phyloP scores from a whole-genome alignment of 2,113 vertebrate genomes.

The Petrocephalus microphthalmus region DNA sequence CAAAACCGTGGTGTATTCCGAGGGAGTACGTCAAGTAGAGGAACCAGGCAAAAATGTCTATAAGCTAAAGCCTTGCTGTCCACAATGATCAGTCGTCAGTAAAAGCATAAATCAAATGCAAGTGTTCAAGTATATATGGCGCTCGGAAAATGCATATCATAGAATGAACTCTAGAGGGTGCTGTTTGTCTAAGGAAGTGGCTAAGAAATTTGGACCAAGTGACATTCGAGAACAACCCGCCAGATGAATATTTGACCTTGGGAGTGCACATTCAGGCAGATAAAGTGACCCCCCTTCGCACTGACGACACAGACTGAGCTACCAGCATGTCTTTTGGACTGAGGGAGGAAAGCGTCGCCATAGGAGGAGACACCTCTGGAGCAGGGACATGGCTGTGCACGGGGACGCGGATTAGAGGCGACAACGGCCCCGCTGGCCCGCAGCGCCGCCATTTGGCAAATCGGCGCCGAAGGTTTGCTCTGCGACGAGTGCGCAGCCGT shows the following conservation, averaged over 20 bases:
- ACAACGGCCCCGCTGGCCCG: background rate
- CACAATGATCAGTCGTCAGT: background rate
- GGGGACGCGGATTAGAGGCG: background rate
- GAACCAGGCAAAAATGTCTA: background rate
- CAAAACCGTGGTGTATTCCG: background rate
- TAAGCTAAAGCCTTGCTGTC: background rate
- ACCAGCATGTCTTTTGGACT: no score
- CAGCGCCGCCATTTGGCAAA: background rate
- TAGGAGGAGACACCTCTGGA: background rate
- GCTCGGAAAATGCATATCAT: background rate
- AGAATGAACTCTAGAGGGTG: conserved; percentile 6
- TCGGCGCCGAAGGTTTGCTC: background rate
- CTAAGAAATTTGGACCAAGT: background rate
- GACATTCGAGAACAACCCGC: background rate
- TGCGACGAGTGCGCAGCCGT: background rate
- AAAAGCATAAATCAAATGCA: background rate
- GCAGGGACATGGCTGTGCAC: background rate
- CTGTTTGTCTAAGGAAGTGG: background rate
- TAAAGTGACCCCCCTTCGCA: background rate
- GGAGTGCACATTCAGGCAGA: background rate
- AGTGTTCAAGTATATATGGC: background rate
- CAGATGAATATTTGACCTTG: conserved; percentile 7
- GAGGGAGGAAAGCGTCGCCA: no score
- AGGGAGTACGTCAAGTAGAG: background rate
- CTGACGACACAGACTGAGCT: background rate